These are phyloP conservation scores for Monopis laevigella DNA, from an alignment of 2,888 invertebrate species.

Conservation along the genomic window DNA sequence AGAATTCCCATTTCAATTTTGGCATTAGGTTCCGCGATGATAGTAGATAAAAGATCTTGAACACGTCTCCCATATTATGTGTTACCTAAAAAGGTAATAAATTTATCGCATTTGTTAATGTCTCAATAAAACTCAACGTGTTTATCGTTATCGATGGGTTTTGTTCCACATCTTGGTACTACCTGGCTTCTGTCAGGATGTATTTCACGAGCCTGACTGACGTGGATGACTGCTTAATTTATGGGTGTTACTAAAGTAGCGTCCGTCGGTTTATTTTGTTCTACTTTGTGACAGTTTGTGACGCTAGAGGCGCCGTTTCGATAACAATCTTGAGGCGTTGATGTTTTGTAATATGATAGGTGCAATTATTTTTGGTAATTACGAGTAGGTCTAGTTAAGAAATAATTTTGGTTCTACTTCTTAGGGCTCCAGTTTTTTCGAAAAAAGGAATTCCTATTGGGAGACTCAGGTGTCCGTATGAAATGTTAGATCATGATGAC, in stretches of 20 bases:
- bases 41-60: too few relatives aligned
- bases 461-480: too few relatives aligned
- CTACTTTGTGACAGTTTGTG: slow-evolving; percentile 50
- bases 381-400: too few relatives aligned
- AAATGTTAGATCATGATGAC: too few relatives aligned
- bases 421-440: too few relatives aligned
- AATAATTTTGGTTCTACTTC: too few relatives aligned
- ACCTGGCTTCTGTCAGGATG: slow-evolving; percentile 60
- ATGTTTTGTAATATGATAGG: not conserved
- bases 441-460: too few relatives aligned
- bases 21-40: too few relatives aligned
- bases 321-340: slow-evolving; percentile 36
- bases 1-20: too few relatives aligned
- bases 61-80: too few relatives aligned
- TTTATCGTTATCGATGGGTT: slow-evolving; percentile 61
- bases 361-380: too few relatives aligned
- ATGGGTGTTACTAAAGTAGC: slow-evolving; percentile 48
- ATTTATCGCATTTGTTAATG: slow-evolving; percentile 55
- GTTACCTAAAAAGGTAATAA: slow-evolving; percentile 37
- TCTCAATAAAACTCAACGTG: slow-evolving; percentile 60
- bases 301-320: slow-evolving; percentile 58
- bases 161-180: slow-evolving; percentile 61
- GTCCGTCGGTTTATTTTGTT: slow-evolving; percentile 59
- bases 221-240: slow-evolving; percentile 60
- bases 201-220: slow-evolving; percentile 53